Evolutionary conservation across 2,888 invertebrate species (phyloP).

Genomic region (Sceliomorpha sp.): DNA sequence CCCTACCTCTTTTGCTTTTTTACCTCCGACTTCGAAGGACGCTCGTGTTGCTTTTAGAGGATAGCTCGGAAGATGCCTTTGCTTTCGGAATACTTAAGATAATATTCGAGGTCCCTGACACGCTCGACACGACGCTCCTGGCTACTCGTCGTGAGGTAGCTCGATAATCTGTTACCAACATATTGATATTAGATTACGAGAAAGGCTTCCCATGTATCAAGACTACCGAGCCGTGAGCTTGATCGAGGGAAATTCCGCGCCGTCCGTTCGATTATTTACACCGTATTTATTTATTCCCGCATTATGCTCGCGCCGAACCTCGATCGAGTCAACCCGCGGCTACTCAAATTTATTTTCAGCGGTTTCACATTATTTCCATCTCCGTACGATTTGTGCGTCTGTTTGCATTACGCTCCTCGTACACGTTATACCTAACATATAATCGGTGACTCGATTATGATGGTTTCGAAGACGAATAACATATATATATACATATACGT

Average conservation of each 20-base stretch:
- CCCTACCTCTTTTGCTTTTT: slow-evolving; percentile 21
- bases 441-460: no score
- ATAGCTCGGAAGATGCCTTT: slow-evolving; percentile 42
- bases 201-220: slow-evolving; percentile 56
- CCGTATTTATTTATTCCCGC: slow-evolving; percentile 45
- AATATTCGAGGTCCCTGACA: slow-evolving; percentile 52
- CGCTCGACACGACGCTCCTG: slow-evolving; percentile 43
- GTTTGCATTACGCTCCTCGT: no score
- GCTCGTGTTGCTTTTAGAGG: slow-evolving; percentile 48
- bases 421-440: no score
- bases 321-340: no score
- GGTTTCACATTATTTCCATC: no score
- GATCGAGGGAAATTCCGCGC: slow-evolving; percentile 38
- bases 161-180: slow-evolving; percentile 54
- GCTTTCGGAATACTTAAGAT: slow-evolving; percentile 57
- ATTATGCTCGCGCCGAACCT: no score
- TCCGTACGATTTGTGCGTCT: no score
- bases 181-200: slow-evolving; percentile 62
- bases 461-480: no score
- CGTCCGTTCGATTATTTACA: slow-evolving; percentile 44
- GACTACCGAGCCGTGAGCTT: slow-evolving; percentile 21
- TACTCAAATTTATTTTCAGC: no score
- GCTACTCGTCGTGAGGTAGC: slow-evolving; percentile 43
- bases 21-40: slow-evolving; percentile 22
- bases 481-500: no score